These are phyloP conservation scores for Drosophila histrio DNA, from an alignment of 2,888 invertebrate species.

Conservation along the genomic window DNA sequence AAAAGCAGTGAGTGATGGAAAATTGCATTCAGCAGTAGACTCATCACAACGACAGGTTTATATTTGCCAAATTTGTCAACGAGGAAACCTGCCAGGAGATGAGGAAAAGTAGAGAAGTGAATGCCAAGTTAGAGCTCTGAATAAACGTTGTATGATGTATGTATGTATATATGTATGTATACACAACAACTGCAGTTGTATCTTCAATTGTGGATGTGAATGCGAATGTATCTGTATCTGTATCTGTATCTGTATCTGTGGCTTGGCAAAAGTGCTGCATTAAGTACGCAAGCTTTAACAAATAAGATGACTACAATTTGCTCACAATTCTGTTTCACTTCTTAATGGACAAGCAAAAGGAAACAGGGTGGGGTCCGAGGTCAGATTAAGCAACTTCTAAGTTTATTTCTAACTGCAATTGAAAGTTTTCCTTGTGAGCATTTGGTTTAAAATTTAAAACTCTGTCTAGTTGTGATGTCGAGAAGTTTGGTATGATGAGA, in stretches of 20 bases:
- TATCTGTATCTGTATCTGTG: background rate
- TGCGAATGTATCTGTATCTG: conserved; percentile 4
- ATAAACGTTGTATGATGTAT: conserved; percentile 10
- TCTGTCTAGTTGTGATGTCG: background rate
- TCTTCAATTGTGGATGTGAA: background rate
- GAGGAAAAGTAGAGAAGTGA: conserved; percentile 8
- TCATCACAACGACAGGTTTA: conserved; percentile 92
- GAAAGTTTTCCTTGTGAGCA: conserved; percentile 11
- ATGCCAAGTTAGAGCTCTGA: conserved; percentile 17
- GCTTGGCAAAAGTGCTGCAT: conserved; percentile 29
- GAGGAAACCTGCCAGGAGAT: conserved; percentile 87
- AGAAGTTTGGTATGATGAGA: conserved; percentile 2
- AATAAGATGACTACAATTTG: conserved; percentile 36
- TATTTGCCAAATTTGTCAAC: conserved; percentile 95
- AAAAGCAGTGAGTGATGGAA: conserved; percentile 92
- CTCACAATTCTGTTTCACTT: conserved; percentile 34
- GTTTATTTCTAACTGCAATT: conserved; percentile 18
- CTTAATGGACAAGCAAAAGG: background rate
- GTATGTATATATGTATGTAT: background rate
- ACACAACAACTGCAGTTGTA: background rate
- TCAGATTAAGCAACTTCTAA: conserved; percentile 16
- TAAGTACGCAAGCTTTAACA: conserved; percentile 51
- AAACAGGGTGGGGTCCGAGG: background rate
- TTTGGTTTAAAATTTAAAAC: conserved; percentile 17
- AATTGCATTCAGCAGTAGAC: conserved; percentile 90